Evolutionary conservation across 2,888 invertebrate species (phyloP), one percentile per base, ranked within the genome.

Genomic region (Trissoscelio sp.): DNA sequence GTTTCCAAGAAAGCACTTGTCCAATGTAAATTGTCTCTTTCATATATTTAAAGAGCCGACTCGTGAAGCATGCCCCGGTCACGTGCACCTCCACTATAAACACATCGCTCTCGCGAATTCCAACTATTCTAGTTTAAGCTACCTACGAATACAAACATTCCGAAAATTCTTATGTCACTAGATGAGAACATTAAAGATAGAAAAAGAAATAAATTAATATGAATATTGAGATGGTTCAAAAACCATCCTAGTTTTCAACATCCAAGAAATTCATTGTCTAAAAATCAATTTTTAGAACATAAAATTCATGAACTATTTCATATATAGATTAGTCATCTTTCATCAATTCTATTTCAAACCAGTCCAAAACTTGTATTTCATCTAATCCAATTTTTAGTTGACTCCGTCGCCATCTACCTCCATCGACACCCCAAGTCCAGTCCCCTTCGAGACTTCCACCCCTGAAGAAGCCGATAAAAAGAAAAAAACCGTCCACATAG

Each of bases 401-500:
- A 20, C 60, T 14, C 58, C 58, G 69, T 82, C 85, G 64, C 69
- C 84, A 24, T 66, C 84, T 14, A 73, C 84, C 24, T 67, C 84
- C 14, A 44, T 79, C 31, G 86, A 82, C 60, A 84, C 81, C 57
- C 72, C 83, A 42, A 85, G 84, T 77, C 62, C 83, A 11, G 58
- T 78, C 18, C 82, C 83, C 7, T 60, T 53, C 24, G 70, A 85
- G 55, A 80, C 85, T n/a, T 82, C 85, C 9, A 69, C 83, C 14
- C 83, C 85, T 24, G 88, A 89, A n/a, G 86, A 86, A 37, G 83
- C 85, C 57, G 80, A 86, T 1, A 88, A 88, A 58, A 92, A 92
- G 82, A 93, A 93, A 86, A 94, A 95, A 70, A 95, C 95, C 0
- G 95, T 95, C 24, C 95, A 95, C 88, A 95, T 95, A 62, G 95